A percentile compares a stretch with the other conserved stretches of the same genome.
Conservation (phyloP, 2,888 invertebrate species). For the Terebella lapidaria region DNA sequence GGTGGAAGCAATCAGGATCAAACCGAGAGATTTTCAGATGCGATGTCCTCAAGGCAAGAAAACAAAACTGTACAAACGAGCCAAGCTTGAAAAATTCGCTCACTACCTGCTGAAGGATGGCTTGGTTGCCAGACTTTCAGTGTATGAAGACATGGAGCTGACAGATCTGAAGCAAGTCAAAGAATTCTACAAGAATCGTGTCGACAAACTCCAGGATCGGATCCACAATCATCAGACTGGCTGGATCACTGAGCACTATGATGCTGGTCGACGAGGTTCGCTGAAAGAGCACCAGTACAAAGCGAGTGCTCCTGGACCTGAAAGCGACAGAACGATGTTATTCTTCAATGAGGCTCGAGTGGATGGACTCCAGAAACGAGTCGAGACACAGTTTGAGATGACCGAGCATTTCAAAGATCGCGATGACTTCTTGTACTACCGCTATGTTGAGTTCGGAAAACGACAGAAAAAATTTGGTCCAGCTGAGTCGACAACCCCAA, state of each 20-base stretch:
- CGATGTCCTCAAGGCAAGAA: conserved; percentile 69
- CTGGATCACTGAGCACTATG: conserved; percentile 48
- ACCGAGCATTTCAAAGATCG: conserved; percentile 48
- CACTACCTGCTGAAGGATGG: conserved; percentile 73
- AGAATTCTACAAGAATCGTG: conserved; percentile 47
- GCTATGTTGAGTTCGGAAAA: conserved; percentile 47
- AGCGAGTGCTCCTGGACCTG: conserved; percentile 44
- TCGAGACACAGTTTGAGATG: conserved; percentile 49
- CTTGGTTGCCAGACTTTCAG: conserved; percentile 57
- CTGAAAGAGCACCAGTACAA: conserved; percentile 52
- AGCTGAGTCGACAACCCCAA: conserved; percentile 29
- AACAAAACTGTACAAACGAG: conserved; percentile 65
- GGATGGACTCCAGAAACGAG: conserved; percentile 63
- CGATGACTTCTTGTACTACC: conserved; percentile 49
- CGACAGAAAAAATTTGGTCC: conserved; percentile 51
- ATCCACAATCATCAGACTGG: conserved; percentile 45
- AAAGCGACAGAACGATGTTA: conserved; percentile 59
- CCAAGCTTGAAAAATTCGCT: conserved; percentile 71
- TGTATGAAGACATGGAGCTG: conserved; percentile 48
- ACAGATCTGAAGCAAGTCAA: conserved; percentile 41
- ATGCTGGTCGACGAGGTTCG: conserved; percentile 41
- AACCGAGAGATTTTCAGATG: conserved; percentile 50
- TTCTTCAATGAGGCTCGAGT: conserved; percentile 63
- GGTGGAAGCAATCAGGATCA: conserved; percentile 45
- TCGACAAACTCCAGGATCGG: conserved; percentile 46